Evolutionary conservation across 2,113 vertebrate genomes (phyloP).

Genomic region (Cranoglanis bouderius): DNA sequence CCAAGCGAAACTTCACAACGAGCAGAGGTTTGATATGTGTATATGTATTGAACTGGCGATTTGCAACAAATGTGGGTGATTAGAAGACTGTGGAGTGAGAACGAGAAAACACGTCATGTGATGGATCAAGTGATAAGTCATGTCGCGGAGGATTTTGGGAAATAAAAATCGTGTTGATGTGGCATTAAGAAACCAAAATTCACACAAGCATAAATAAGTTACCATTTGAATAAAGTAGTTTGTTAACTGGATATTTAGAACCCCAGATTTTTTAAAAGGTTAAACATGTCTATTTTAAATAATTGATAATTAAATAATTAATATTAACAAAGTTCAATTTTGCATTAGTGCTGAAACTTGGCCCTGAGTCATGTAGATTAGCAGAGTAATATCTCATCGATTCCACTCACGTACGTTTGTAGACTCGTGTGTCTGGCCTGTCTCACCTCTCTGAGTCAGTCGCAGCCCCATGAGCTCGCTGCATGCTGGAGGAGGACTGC

Average conservation of each 20-base stretch:
- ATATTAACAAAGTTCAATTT: neutral
- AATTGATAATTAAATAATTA: neutral
- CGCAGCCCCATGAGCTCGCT: neutral
- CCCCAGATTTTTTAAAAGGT: neutral
- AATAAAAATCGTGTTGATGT: neutral
- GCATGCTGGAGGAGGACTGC: slow-evolving; percentile 11
- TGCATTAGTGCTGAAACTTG: neutral
- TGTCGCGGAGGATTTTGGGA: neutral
- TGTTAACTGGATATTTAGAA: neutral
- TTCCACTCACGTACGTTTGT: neutral
- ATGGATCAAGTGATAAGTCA: neutral
- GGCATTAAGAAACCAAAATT: neutral
- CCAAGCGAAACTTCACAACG: neutral
- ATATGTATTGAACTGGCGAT: neutral
- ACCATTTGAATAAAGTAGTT: neutral
- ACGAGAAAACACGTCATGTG: neutral
- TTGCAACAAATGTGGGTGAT: neutral
- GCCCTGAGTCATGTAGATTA: neutral
- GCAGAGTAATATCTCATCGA: neutral
- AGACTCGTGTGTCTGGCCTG: slow-evolving; percentile 2
- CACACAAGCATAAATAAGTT: neutral
- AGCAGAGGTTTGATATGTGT: neutral
- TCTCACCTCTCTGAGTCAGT: slow-evolving; percentile 19
- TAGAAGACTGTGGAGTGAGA: neutral
- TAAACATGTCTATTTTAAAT: neutral